phyloP scores from a whole-genome alignment of 2,888 invertebrate species.

The Plebejus anna region DNA sequence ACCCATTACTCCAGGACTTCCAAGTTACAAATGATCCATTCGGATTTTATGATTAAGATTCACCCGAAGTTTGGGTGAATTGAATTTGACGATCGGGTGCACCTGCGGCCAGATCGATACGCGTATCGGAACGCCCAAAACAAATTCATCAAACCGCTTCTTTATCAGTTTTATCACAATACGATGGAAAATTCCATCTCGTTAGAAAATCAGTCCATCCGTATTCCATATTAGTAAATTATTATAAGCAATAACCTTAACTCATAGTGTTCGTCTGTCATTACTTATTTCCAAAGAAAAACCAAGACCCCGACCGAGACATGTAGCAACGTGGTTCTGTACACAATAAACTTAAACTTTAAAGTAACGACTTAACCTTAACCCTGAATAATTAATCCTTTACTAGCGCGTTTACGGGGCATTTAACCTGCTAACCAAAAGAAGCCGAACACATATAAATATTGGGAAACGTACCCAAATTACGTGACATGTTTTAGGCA shows the following conservation, averaged over 20 bases:
- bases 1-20: neutral
- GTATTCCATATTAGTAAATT: neutral
- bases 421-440: constrained; percentile 5
- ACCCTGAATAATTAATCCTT: neutral
- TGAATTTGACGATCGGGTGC: constrained; percentile 22
- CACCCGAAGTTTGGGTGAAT: constrained; percentile 1
- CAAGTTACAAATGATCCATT: constrained; percentile 7
- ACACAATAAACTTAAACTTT: neutral
- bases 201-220: neutral
- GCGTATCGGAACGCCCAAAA: constrained; percentile 13
- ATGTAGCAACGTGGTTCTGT: neutral
- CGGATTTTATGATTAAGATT: constrained; percentile 25
- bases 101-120: constrained; percentile 23
- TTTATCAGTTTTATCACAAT: constrained; percentile 8
- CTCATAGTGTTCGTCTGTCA: too few relatives aligned
- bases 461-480: neutral
- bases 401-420: neutral
- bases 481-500: neutral
- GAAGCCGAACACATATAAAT: neutral
- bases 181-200: neutral
- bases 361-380: neutral
- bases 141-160: constrained; percentile 15
- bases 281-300: neutral
- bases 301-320: neutral
- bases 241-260: too few relatives aligned